Evolutionary conservation across 2,888 invertebrate genomes (phyloP).

Genomic region (Ophonus ardosiacus): DNA sequence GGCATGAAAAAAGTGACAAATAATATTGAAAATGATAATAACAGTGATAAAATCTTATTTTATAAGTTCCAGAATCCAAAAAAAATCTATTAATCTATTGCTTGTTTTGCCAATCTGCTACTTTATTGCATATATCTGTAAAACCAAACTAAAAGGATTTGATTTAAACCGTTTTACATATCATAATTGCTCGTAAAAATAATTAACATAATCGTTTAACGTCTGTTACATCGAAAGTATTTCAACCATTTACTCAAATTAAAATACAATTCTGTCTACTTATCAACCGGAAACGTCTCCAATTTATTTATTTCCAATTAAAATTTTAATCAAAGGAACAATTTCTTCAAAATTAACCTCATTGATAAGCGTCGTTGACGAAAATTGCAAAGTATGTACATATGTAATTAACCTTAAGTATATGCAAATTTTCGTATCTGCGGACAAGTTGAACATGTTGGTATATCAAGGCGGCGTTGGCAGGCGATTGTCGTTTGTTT

Average conservation of each 20-base stretch:
- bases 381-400: constrained; percentile 6
- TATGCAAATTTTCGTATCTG: constrained; percentile 13
- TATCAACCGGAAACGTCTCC: constrained; percentile 7
- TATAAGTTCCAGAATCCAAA: no score
- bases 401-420: constrained; percentile 28
- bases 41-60: no score
- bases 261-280: neutral
- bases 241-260: neutral
- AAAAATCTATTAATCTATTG: no score
- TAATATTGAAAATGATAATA: no score
- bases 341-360: neutral
- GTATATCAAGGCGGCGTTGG: constrained; percentile 16
- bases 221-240: neutral
- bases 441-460: constrained; percentile 20
- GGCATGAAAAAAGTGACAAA: no score
- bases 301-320: constrained; percentile 14
- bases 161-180: neutral
- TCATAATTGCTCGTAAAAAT: neutral
- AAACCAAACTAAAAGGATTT: no score
- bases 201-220: neutral
- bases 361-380: neutral
- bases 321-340: neutral
- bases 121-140: no score
- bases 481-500: constrained; percentile 31
- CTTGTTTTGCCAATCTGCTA: no score